Evolutionary conservation across 1,140 invertebrate genomes (phyloP).

Genomic region (Drosophila pseudoananassae): DNA sequence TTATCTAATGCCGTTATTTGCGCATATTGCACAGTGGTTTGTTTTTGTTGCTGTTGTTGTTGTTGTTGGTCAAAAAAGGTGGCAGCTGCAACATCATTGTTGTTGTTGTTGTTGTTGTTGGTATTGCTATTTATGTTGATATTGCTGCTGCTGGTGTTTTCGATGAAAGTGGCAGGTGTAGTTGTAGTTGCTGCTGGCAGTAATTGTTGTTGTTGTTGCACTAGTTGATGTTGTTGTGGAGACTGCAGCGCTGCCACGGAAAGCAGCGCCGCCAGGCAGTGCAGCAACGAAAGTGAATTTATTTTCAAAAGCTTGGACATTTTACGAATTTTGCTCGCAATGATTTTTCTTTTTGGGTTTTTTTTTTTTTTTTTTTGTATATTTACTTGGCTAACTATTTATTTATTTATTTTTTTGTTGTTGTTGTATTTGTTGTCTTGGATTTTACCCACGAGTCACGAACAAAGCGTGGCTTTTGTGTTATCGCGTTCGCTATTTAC

Average conservation of each 20-base stretch:
- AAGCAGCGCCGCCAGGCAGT: conserved; percentile 36
- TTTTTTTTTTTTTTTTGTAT: conserved; percentile 16
- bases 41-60: conserved; percentile 35
- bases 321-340: conserved; percentile 40
- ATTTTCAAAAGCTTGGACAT: conserved; percentile 66
- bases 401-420: conserved; percentile 19
- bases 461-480: conserved; percentile 68
- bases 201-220: conserved; percentile 37
- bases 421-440: not conserved
- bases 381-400: conserved; percentile 19
- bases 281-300: conserved; percentile 76
- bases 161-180: conserved; percentile 64
- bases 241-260: conserved; percentile 48
- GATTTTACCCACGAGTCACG: conserved; percentile 25
- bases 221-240: conserved; percentile 20
- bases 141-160: conserved; percentile 41
- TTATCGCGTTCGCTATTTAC: conserved; percentile 15
- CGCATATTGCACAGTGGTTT: conserved; percentile 61
- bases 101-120: conserved; percentile 6
- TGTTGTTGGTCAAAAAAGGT: conserved; percentile 56
- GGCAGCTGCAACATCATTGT: conserved; percentile 19
- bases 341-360: conserved; percentile 38
- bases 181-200: conserved; percentile 39
- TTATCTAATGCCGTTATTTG: conserved; percentile 78
- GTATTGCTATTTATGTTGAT: conserved; percentile 11